A percentile compares a stretch with the other conserved stretches of the same genome.
These are phyloP conservation scores for Hozukius guyotensis DNA, from an alignment of 2,797 vertebrate genomes.

Conservation along the genomic window DNA sequence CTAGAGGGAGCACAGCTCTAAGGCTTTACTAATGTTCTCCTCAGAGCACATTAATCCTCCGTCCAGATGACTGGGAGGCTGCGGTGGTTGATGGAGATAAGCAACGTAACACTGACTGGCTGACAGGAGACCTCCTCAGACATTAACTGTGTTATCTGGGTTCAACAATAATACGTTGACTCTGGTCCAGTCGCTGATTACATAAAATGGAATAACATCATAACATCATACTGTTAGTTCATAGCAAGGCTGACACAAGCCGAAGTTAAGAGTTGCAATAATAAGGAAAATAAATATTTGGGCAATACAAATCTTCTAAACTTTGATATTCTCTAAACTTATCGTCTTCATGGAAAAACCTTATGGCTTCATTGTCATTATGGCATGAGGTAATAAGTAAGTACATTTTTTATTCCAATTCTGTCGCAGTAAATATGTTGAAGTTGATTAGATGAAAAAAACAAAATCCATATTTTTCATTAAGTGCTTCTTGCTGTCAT, in stretches of 20 bases:
- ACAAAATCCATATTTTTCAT: too few species aligned
- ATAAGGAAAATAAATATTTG: too few species aligned
- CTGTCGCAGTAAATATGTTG: not conserved
- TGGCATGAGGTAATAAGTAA: not conserved
- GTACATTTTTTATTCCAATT: too few species aligned
- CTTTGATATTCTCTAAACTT: too few species aligned
- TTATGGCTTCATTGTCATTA: not conserved
- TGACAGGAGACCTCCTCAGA: not conserved
- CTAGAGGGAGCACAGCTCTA: slow-evolving; percentile 77
- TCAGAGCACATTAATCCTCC: not conserved
- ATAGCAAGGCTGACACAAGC: too few species aligned
- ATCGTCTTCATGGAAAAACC: too few species aligned
- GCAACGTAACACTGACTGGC: not conserved
- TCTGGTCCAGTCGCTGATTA: not conserved
- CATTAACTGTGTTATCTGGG: not conserved
- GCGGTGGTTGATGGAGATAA: slow-evolving; percentile 18
- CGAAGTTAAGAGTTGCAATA: not conserved
- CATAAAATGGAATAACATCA: too few species aligned
- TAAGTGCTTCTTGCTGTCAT: too few species aligned
- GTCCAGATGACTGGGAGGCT: slow-evolving; percentile 16
- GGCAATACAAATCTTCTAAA: too few species aligned
- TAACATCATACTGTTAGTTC: too few species aligned
- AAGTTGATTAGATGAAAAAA: not conserved
- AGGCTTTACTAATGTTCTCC: slow-evolving; percentile 23
- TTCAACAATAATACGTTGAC: not conserved